Evolutionary conservation across 2,797 vertebrate genomes (phyloP), one percentile per base, ranked within the genome.

Genomic region (Enteromius afrohamiltoni): DNA sequence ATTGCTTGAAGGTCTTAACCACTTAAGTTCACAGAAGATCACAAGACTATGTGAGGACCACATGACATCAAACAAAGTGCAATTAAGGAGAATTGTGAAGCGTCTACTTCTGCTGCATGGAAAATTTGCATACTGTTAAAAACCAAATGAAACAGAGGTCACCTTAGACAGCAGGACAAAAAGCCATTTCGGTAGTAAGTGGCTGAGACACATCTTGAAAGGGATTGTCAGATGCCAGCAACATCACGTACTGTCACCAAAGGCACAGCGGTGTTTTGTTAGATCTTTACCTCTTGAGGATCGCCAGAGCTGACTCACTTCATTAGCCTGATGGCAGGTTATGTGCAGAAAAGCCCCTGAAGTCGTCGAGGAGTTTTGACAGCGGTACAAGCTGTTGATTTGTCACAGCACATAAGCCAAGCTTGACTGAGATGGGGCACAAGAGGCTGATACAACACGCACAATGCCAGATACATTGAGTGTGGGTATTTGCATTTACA

Each of bases 261-360:
- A 67, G 47, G 80, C 49, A 2, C 60, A 58, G 37, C n/a, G 1
- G 42, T 75, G 40, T 79, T 77, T 77, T 85, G 68, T 79, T 55
- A 77, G 74, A 58, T 73, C 47, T 83, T 79, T 78, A 86, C 19
- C 49, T 55, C 80, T 58, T 11, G 26, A 79, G 80, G 74, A 78
- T 65, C 26, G 6, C 49, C 47, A 67, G 58, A 60, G 26, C 49
- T 74, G 85, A 75, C 68, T 68, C 69, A 42, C 71, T 83, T 83
- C 77, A 76, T 83, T 83, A 83, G 70, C 58, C 51, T 80, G 80
- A 82, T 79, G 84, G 71, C 53, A 62, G 74, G 65, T 70, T 77
- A 62, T 55, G 67, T 60, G 80, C 71, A 53, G 29, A 77, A 83
- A 80, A 70, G 62, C 62, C 69, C 64, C 69, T 45, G 17, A 80